These are phyloP conservation scores for Sarotherodon lohbergeri DNA, from an alignment of 2,113 vertebrate species.

Conservation along the genomic window DNA sequence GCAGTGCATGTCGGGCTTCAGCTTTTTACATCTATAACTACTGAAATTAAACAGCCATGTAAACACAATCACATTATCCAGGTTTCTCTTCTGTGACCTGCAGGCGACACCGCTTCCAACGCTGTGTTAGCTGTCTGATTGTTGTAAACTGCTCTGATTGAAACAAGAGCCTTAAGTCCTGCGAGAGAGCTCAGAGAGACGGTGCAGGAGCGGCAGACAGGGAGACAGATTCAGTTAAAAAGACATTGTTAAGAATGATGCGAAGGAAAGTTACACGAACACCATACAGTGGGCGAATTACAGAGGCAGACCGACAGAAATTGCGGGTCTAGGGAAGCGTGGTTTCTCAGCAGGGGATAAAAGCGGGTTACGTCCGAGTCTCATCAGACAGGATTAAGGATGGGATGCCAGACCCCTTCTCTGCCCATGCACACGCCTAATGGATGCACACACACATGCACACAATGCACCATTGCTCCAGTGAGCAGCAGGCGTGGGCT, in stretches of 20 bases:
- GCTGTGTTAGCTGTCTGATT: background rate
- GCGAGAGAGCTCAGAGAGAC: background rate
- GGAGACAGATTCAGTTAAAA: background rate
- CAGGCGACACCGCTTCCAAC: background rate
- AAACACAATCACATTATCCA: slow-evolving; percentile 11
- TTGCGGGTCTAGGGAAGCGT: background rate
- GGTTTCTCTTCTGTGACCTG: background rate
- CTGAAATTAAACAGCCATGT: background rate
- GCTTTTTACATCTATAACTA: background rate
- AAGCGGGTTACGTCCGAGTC: slow-evolving; percentile 61
- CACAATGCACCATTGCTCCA: slow-evolving; percentile 7
- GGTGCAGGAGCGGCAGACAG: background rate
- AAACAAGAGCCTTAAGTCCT: slow-evolving; percentile 14
- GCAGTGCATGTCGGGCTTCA: background rate
- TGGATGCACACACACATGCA: slow-evolving; percentile 9
- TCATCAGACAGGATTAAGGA: slow-evolving; percentile 70
- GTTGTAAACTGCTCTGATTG: slow-evolving; percentile 14
- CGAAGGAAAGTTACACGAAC: background rate
- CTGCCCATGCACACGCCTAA: slow-evolving; percentile 9
- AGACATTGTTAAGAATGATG: background rate
- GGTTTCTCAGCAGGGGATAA: slow-evolving; percentile 56
- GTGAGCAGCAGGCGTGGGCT: slow-evolving; percentile 9
- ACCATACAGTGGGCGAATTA: background rate
- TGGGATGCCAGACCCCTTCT: slow-evolving; percentile 50
- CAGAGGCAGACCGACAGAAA: slow-evolving; percentile 5